phyloP scores from a whole-genome alignment of 2,113 vertebrate species.

The Indri indri region DNA sequence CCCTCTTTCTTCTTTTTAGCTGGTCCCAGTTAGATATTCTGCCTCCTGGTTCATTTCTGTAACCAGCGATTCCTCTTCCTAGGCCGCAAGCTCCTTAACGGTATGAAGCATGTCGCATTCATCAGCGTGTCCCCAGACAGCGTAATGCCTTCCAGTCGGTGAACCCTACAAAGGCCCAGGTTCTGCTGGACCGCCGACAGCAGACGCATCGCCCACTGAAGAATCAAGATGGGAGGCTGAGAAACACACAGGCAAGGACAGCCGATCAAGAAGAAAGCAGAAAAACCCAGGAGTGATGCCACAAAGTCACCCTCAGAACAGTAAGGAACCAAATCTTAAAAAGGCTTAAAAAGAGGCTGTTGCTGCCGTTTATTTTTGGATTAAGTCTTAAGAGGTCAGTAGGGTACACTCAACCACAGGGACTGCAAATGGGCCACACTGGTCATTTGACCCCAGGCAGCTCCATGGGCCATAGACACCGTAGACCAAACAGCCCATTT shows the following conservation, averaged over 20 bases:
- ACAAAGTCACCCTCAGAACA: not conserved
- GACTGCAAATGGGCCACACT: too few species aligned
- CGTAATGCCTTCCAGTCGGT: too few species aligned
- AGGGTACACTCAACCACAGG: not conserved
- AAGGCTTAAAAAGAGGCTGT: not conserved
- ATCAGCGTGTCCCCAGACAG: not conserved
- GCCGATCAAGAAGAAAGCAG: not conserved
- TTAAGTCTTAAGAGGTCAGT: not conserved
- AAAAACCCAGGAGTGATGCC: not conserved
- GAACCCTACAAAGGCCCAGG: not conserved
- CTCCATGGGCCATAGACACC: not conserved
- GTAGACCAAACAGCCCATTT: slow-evolving; percentile 54
- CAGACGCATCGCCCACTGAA: not conserved
- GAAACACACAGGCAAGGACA: not conserved
- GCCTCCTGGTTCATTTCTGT: not conserved
- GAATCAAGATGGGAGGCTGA: not conserved
- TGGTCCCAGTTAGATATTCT: not conserved
- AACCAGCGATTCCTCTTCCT: not conserved
- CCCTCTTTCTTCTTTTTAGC: not conserved
- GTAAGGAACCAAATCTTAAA: not conserved
- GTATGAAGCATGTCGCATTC: not conserved
- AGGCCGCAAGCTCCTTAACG: not conserved
- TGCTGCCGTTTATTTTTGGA: not conserved
- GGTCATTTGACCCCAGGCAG: not conserved
- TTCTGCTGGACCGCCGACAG: not conserved